Evolutionary conservation across 1,140 invertebrate genomes (phyloP).

Genomic region (Prorops nasuta): DNA sequence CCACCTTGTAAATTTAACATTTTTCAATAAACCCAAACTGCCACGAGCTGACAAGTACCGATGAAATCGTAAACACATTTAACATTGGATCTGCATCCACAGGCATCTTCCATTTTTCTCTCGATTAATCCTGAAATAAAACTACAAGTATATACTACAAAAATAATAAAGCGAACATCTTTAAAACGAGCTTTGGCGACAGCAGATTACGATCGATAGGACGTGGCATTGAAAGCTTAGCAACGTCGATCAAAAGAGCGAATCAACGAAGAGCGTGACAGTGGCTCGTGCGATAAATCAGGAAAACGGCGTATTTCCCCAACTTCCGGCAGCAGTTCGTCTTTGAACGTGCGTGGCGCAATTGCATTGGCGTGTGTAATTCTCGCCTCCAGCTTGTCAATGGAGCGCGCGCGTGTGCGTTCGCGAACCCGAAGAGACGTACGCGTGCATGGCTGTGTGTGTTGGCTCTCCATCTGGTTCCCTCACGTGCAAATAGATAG

Average conservation of each 20-base stretch:
- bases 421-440: neutral
- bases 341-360: constrained; percentile 20
- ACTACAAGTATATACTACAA: too few species aligned
- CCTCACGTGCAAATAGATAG: neutral
- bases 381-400: constrained; percentile 30
- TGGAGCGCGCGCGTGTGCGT: constrained; percentile 8
- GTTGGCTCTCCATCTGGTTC: too few species aligned
- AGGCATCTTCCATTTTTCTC: too few species aligned
- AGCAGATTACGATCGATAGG: too few species aligned
- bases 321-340: constrained; percentile 27
- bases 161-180: too few species aligned
- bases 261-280: neutral
- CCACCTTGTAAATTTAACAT: constrained; percentile 52
- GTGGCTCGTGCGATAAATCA: constrained; percentile 24
- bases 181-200: too few species aligned
- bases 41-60: too few species aligned
- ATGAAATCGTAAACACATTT: too few species aligned
- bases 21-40: too few species aligned
- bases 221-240: neutral
- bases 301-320: constrained; percentile 20
- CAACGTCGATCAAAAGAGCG: neutral
- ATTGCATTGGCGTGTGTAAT: constrained; percentile 26
- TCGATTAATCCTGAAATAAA: too few species aligned
- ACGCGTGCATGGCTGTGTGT: neutral
- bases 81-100: too few species aligned